phyloP scores from a whole-genome alignment of 2,888 invertebrate genomes.

The Brenthis ino region DNA sequence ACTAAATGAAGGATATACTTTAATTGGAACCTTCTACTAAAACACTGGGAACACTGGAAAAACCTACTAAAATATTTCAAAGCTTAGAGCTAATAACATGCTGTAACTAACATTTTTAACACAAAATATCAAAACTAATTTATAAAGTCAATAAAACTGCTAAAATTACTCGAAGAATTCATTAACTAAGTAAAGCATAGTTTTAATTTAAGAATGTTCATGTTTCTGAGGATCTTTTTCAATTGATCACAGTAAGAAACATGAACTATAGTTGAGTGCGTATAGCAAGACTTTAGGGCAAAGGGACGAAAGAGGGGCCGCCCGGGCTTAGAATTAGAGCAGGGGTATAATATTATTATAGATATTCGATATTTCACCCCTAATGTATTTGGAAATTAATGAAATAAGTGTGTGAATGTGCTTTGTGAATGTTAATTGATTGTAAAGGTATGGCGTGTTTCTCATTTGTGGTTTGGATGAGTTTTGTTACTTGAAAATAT shows the following conservation, averaged over 20 bases:
- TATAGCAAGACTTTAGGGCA: constrained; percentile 26
- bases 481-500: neutral
- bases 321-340: constrained; percentile 25
- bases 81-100: no score
- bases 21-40: no score
- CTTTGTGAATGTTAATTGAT: constrained; percentile 7
- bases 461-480: neutral
- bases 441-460: neutral
- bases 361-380: constrained; percentile 30
- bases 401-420: constrained; percentile 16
- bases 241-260: constrained; percentile 32
- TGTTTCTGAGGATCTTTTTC: constrained; percentile 13
- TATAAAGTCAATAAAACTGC: no score
- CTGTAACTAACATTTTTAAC: no score
- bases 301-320: constrained; percentile 38
- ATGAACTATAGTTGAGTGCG: constrained; percentile 23
- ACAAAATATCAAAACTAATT: no score
- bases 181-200: neutral
- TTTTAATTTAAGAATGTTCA: constrained; percentile 8
- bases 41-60: no score
- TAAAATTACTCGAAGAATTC: neutral
- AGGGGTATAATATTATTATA: constrained; percentile 30
- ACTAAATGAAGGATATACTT: no score
- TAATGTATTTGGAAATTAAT: constrained; percentile 23
- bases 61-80: no score